phyloP scores from a whole-genome alignment of 2,888 invertebrate genomes.

The Operophtera brumata region DNA sequence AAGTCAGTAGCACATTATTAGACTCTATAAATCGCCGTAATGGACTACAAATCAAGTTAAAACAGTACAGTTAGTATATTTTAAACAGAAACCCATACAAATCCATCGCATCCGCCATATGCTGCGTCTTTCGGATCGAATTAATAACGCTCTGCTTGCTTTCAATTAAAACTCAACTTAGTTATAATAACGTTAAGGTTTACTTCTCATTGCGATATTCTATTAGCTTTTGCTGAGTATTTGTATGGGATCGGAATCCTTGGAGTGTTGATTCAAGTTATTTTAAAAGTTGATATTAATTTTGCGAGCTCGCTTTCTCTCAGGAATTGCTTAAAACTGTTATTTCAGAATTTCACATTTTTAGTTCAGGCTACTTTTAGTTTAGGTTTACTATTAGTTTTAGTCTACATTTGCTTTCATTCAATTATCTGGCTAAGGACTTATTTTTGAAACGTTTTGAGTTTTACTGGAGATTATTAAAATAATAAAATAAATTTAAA shows the following conservation, averaged over 20 bases:
- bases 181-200: conserved; percentile 20
- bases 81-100: conserved; percentile 45
- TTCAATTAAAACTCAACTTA: conserved; percentile 24
- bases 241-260: conserved; percentile 34
- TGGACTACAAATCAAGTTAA: conserved; percentile 17
- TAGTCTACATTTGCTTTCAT: too few species aligned
- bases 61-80: conserved; percentile 25
- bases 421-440: too few species aligned
- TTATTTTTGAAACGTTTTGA: too few species aligned
- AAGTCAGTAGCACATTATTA: conserved; percentile 3
- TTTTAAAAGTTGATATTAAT: conserved; percentile 8
- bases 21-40: conserved; percentile 12
- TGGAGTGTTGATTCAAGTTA: conserved; percentile 20
- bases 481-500: too few species aligned
- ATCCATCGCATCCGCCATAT: conserved; percentile 56
- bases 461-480: too few species aligned
- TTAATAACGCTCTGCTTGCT: conserved; percentile 47
- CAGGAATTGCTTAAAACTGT: background rate
- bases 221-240: conserved; percentile 24
- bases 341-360: background rate
- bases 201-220: conserved; percentile 17
- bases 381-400: too few species aligned
- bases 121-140: conserved; percentile 45
- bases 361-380: background rate
- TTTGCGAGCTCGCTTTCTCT: background rate